A percentile compares a stretch with the other conserved stretches of the same genome.
Conservation (phyloP, 2,888 invertebrate genomes). For the Drosophila multiciliata region DNA sequence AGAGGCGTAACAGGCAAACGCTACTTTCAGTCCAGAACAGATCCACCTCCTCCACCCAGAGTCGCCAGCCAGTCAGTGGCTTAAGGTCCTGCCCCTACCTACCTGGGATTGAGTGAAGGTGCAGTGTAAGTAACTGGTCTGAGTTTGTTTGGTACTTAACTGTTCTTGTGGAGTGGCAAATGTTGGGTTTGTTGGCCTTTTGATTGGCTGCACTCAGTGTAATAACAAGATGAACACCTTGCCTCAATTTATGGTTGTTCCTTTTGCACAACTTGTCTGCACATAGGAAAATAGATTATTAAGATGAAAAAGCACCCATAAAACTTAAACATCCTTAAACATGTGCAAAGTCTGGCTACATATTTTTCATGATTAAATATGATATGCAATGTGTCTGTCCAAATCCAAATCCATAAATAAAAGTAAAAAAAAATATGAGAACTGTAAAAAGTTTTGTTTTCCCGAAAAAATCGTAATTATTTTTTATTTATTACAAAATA, state of each 20-base stretch:
- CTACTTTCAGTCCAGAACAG: slow-evolving; percentile 18
- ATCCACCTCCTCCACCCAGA: neutral
- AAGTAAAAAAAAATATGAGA: neutral
- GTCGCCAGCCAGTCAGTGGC: slow-evolving; percentile 34
- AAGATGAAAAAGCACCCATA: neutral
- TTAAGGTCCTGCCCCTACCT: slow-evolving; percentile 36
- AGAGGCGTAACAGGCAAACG: slow-evolving; percentile 70
- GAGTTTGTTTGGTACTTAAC: slow-evolving; percentile 51
- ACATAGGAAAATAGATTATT: neutral
- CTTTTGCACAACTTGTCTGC: neutral
- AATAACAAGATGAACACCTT: slow-evolving; percentile 14
- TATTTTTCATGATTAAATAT: neutral
- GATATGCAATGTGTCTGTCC: neutral
- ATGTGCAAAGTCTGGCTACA: neutral
- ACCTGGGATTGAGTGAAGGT: slow-evolving; percentile 10
- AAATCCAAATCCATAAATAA: neutral
- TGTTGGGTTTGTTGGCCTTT: slow-evolving; percentile 29
- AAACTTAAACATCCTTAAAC: neutral
- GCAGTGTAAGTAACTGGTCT: slow-evolving; percentile 34
- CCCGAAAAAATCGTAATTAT: neutral
- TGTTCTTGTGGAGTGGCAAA: slow-evolving; percentile 40
- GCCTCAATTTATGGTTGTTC: neutral
- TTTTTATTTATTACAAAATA: neutral
- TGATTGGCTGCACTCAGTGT: slow-evolving; percentile 12
- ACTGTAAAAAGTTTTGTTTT: neutral